phyloP scores from a whole-genome alignment of 2,113 vertebrate species.

The Progne subis region DNA sequence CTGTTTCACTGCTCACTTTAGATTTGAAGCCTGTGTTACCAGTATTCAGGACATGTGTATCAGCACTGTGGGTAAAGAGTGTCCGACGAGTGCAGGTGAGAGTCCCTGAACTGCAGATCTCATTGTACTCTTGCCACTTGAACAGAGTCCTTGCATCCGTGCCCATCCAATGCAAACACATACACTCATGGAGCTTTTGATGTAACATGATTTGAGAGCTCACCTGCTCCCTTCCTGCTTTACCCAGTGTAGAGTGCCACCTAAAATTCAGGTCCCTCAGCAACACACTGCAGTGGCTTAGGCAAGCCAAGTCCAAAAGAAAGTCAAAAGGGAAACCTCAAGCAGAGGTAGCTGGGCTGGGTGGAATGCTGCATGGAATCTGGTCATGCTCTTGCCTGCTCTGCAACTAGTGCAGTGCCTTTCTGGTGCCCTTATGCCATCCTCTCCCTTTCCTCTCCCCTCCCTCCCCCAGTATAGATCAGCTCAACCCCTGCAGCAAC shows the following conservation, averaged over 20 bases:
- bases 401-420: not conserved
- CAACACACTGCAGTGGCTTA: not conserved
- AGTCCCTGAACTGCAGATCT: not conserved
- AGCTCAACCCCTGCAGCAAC: not conserved
- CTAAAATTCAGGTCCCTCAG: not conserved
- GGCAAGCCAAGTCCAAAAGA: not conserved
- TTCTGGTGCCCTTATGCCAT: not conserved
- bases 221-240: not conserved
- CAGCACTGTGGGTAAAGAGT: not conserved
- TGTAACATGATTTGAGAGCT: not conserved
- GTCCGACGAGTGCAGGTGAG: fast-evolving
- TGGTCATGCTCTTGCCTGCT: not conserved
- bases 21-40: not conserved
- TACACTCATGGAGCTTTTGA: not conserved
- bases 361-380: not conserved
- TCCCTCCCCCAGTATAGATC: fast-evolving
- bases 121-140: not conserved
- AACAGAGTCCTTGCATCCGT: not conserved
- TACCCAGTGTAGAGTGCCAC: not conserved
- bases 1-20: not conserved
- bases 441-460: too few relatives aligned
- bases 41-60: not conserved
- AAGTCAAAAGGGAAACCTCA: not conserved
- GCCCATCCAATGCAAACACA: not conserved
- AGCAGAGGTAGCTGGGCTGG: not conserved